Percentiles rank a stretch among this genome's conserved stretches.
Conservation (phyloP, 2,888 invertebrate species). For the Invenusta paracnida region DNA sequence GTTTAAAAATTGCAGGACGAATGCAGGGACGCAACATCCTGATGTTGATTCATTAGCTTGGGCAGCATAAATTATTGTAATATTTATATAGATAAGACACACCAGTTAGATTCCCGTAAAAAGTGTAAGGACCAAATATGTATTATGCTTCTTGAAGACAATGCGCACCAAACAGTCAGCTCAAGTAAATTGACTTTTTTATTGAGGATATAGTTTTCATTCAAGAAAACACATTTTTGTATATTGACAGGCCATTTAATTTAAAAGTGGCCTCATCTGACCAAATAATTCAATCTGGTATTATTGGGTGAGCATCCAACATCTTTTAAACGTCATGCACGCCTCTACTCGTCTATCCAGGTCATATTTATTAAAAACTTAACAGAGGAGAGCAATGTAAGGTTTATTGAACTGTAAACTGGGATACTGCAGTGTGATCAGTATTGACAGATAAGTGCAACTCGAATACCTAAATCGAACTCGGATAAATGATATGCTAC, state of each 20-base stretch:
- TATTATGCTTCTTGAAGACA: not conserved
- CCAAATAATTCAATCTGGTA: not conserved
- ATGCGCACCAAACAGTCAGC: not conserved
- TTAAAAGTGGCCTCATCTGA: conserved; percentile 7
- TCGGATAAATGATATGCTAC: too few species aligned
- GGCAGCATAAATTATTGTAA: not conserved
- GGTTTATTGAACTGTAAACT: not conserved
- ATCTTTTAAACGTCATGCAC: not conserved
- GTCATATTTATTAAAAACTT: not conserved
- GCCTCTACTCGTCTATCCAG: too few species aligned
- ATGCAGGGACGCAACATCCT: not conserved
- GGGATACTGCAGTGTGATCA: not conserved
- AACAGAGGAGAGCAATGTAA: not conserved
- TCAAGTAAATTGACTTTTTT: not conserved
- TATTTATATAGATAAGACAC: not conserved
- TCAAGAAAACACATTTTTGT: not conserved
- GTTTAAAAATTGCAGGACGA: not conserved
- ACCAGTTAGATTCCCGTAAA: not conserved
- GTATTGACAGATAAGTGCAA: conserved; percentile 9
- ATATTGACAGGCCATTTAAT: not conserved
- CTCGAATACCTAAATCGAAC: too few species aligned
- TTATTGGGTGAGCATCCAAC: not conserved
- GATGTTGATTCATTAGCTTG: not conserved
- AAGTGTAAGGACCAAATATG: not conserved
- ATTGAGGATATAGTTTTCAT: conserved; percentile 1